Percentiles rank a stretch among this genome's conserved stretches.
Conservation (phyloP, 2,888 invertebrate species). For the Caenorhabditis sulstoni region DNA sequence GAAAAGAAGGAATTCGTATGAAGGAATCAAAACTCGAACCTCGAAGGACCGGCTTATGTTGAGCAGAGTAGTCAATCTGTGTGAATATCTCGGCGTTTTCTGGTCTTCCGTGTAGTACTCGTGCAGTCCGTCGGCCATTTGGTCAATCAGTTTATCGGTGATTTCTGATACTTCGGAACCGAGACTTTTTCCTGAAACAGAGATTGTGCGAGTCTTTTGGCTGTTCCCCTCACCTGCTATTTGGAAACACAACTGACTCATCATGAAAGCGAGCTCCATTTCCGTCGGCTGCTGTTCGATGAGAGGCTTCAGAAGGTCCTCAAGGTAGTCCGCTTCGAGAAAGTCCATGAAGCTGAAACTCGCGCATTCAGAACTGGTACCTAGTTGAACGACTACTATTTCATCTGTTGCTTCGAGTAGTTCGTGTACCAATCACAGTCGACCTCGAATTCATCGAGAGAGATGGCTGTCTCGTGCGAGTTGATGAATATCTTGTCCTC, state of each 20-base stretch:
- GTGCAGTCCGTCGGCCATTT: slow-evolving; percentile 2
- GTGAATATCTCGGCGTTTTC: not conserved
- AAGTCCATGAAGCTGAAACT: slow-evolving; percentile 16
- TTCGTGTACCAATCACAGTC: slow-evolving; percentile 20
- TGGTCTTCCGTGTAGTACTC: slow-evolving; percentile 9
- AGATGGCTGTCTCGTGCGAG: not conserved
- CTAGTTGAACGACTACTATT: not conserved
- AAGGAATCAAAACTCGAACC: not conserved
- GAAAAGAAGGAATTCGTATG: not conserved
- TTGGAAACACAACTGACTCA: slow-evolving; percentile 2
- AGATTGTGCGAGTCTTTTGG: not conserved
- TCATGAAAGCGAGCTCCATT: slow-evolving; percentile 17
- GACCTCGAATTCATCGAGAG: not conserved
- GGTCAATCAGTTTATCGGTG: slow-evolving; percentile 2
- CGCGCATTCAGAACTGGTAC: no score
- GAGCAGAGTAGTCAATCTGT: not conserved
- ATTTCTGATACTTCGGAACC: not conserved
- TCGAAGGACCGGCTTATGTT: slow-evolving; percentile 5
- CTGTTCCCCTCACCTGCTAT: slow-evolving; percentile 1
- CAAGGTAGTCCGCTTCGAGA: not conserved
- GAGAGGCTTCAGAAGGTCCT: not conserved
- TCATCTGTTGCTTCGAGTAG: slow-evolving; percentile 17
- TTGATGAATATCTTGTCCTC: not conserved
- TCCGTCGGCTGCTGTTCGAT: not conserved
- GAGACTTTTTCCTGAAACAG: not conserved